phyloP scores from a whole-genome alignment of 2,888 invertebrate genomes.

The Mimumesa dahlbomi region DNA sequence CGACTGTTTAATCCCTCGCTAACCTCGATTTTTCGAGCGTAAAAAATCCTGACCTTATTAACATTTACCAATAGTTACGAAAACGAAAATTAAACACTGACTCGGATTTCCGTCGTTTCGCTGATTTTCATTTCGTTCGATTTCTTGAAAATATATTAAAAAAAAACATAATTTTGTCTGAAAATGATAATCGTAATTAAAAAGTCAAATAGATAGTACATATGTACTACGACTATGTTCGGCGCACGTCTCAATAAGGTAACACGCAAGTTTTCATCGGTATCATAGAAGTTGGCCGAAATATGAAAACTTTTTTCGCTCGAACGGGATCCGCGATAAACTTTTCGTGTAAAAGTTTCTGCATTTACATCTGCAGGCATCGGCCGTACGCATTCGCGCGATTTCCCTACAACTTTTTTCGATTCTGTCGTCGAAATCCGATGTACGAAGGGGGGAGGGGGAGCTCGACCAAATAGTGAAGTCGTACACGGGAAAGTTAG shows the following conservation, averaged over 20 bases:
- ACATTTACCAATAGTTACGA: too few species aligned
- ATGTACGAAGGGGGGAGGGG: background rate
- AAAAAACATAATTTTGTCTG: background rate
- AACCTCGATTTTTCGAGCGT: too few species aligned
- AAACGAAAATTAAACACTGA: too few species aligned
- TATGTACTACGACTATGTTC: too few species aligned
- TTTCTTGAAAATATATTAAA: too few species aligned
- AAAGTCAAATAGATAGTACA: too few species aligned
- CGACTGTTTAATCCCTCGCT: conserved; percentile 40
- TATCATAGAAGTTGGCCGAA: conserved; percentile 16
- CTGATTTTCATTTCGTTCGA: too few species aligned
- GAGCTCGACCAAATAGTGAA: too few species aligned
- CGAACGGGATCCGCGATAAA: conserved; percentile 4
- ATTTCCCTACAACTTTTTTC: conserved; percentile 21
- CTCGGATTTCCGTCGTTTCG: too few species aligned
- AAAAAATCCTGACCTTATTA: too few species aligned
- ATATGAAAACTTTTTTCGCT: conserved; percentile 9
- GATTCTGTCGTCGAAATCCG: conserved; percentile 3
- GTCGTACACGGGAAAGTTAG: too few species aligned
- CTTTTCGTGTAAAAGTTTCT: conserved; percentile 30
- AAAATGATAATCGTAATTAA: background rate
- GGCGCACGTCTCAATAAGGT: background rate
- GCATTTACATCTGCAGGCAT: conserved; percentile 28
- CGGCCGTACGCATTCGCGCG: conserved; percentile 5
- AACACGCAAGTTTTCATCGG: conserved; percentile 12